Base-by-base conservation (phyloP, 2,888 invertebrate genomes). In the Rugalucina vietnamica region DNA sequence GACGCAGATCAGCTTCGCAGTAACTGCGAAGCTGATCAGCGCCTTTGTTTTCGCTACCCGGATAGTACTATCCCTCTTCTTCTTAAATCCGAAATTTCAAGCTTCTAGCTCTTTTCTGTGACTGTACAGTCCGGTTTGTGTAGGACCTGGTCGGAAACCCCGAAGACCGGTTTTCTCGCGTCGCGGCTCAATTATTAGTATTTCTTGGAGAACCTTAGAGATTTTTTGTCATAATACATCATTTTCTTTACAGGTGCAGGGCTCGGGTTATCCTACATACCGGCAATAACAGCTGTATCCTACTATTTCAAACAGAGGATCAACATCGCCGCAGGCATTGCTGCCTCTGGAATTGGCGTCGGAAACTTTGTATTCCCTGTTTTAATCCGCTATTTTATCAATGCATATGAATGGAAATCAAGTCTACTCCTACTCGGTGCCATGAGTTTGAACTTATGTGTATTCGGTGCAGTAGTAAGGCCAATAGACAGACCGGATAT, bases 331-430 rank as follows among this genome's bases (percentile, higher is more conserved):
- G 82, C 90, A 0, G 92, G 91, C 10, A 84, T 92, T 10, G 90
- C 91, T 0, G 89, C 89, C 5, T 89, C 91, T 2, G 92, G 92
- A 4, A 87, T 88, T 4, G 92, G 92, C 10, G 70, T 92, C 54
- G 92, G 92, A 0, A 91, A 91, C 72, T 90, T 91, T 60, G 27
- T 90, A 4, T 91, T 87, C 54, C 92, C 92, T 0, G 88, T 89
- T 0, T 18, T 92, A 4, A 91, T 91, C 43, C 86, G 91, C 4
- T 75, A 37, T 69, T 71, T 92, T 3, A 89, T 87, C 18, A 81
- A 90, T 43, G 37, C 18, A 2, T 92, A 85, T 74, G 89, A 90
- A 60, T 91, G 91, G 91, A 77, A 88, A 54, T 89, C 90, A 4
- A 87, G 91, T 32, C 71, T 92, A n/a, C 86, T 92, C 0, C 76